Evolutionary conservation across 2,797 vertebrate genomes (phyloP), one percentile per base, ranked within the genome.

Genomic region (Mastacembelus armatus): DNA sequence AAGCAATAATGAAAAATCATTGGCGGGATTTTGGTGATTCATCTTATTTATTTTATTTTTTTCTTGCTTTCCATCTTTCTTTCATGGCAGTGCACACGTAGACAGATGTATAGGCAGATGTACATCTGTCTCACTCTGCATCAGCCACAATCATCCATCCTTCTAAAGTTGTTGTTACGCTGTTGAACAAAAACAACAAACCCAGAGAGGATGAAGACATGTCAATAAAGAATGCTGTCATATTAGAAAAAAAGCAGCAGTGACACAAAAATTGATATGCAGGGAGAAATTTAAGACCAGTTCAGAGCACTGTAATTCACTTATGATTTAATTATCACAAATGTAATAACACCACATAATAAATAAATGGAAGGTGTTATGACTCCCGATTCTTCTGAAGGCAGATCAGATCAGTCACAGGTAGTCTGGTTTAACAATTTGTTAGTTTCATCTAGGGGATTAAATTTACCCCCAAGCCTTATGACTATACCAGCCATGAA

Each of bases 1-100:
- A 70, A 77, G 49, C 43, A 24, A 21, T 27, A 54, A 59, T 61
- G 55, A 74, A 66, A 79, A 77, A 71, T 81, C 6, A 63, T 71
- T 71, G 44, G 33, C 80, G 0, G 27, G 62, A 38, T 56, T 78
- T 38, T 66, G 22, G 24, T 36, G 63, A n/a, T n/a, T n/a, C n/a
- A n/a, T n/a, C n/a, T n/a, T n/a, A n/a, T n/a, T n/a, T n/a, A n/a
- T 73, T 70, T 60, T n/a, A 52, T 52, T 11, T 42, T 45, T 40
- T 58, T 27, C 5, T 26, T 10, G 30, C 38, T 4, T 50, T 14
- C 32, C 12, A 2, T 40, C 45, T 35, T 12, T 11, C 24, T 60
- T 50, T 12, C 48, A 3, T 14, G 49, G 16, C 30, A 36, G 36
- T 3, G 4, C 48, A 69, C 63, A 71, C 51, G 30, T 45, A 70